A percentile compares a stretch with the other conserved stretches of the same genome.
phyloP scores from a whole-genome alignment of 2,888 invertebrate species.

The Bellardia bayeri region DNA sequence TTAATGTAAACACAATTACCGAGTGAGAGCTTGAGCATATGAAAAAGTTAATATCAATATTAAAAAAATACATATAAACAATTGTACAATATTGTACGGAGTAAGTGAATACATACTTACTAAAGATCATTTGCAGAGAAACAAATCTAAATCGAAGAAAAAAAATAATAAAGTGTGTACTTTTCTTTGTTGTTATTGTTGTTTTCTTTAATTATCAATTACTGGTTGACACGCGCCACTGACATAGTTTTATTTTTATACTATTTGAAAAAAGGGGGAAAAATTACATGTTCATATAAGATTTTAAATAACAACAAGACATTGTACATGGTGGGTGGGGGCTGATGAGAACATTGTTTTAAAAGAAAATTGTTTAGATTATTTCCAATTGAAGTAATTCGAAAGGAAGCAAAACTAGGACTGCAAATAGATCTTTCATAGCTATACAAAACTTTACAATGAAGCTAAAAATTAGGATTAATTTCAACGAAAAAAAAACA shows the following conservation, averaged over 20 bases:
- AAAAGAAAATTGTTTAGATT: too few species aligned
- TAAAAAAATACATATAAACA: conserved; percentile 41
- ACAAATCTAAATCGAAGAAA: conserved; percentile 42
- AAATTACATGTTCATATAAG: neutral
- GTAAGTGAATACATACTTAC: conserved; percentile 22
- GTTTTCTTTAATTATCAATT: conserved; percentile 68
- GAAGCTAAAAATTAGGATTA: too few species aligned
- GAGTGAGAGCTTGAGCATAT: conserved; percentile 15
- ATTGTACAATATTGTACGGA: conserved; percentile 21
- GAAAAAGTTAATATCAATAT: conserved; percentile 32
- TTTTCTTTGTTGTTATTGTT: neutral
- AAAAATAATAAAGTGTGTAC: conserved; percentile 30
- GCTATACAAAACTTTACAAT: too few species aligned
- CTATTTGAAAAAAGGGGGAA: neutral
- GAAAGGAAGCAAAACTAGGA: too few species aligned
- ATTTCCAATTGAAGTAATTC: too few species aligned
- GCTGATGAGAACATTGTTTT: too few species aligned
- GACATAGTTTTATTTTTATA: conserved; percentile 42
- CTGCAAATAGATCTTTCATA: too few species aligned
- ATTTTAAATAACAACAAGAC: neutral
- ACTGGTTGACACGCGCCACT: conserved; percentile 70
- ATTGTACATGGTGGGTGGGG: too few species aligned
- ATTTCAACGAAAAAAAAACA: too few species aligned
- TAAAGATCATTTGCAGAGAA: conserved; percentile 50
- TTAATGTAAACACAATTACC: conserved; percentile 56